These are phyloP conservation scores for Eugnorisma glareosa DNA, from an alignment of 2,888 invertebrate species.

Conservation along the genomic window DNA sequence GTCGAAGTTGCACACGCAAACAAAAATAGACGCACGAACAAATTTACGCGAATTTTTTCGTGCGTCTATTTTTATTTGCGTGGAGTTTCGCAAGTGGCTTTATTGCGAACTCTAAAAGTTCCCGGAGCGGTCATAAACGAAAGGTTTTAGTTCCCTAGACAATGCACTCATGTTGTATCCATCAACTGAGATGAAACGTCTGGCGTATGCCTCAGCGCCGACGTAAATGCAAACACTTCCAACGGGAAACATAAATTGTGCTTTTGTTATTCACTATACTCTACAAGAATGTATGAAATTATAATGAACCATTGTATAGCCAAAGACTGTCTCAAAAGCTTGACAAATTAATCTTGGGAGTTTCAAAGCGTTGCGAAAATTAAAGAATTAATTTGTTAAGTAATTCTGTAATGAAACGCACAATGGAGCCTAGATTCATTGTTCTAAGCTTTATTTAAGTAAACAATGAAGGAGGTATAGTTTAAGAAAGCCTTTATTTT, in stretches of 20 bases:
- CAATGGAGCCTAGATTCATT: conserved; percentile 39
- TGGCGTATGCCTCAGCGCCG: conserved; percentile 46
- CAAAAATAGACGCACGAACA: conserved; percentile 66
- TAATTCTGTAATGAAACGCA: conserved; percentile 52
- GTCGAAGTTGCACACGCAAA: conserved; percentile 58
- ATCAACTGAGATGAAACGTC: conserved; percentile 79
- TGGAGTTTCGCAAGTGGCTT: conserved; percentile 70
- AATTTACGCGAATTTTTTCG: too few species aligned
- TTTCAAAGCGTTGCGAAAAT: conserved; percentile 49
- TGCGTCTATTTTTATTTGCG: too few species aligned
- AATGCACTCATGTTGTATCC: conserved; percentile 77
- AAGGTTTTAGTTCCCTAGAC: conserved; percentile 76
- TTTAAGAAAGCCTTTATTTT: conserved; percentile 5
- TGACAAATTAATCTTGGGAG: conserved; percentile 57
- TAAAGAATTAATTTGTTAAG: conserved; percentile 49
- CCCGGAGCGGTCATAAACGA: conserved; percentile 66
- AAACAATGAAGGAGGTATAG: conserved; percentile 13
- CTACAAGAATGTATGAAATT: conserved; percentile 55
- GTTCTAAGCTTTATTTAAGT: conserved; percentile 30
- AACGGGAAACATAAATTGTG: conserved; percentile 73
- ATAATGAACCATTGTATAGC: conserved; percentile 53
- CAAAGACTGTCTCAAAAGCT: conserved; percentile 48
- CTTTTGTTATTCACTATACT: conserved; percentile 69
- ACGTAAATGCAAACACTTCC: conserved; percentile 73
- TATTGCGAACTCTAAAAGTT: conserved; percentile 67